Conservation (phyloP, 2,888 invertebrate species). For the Tetragnatha montana region DNA sequence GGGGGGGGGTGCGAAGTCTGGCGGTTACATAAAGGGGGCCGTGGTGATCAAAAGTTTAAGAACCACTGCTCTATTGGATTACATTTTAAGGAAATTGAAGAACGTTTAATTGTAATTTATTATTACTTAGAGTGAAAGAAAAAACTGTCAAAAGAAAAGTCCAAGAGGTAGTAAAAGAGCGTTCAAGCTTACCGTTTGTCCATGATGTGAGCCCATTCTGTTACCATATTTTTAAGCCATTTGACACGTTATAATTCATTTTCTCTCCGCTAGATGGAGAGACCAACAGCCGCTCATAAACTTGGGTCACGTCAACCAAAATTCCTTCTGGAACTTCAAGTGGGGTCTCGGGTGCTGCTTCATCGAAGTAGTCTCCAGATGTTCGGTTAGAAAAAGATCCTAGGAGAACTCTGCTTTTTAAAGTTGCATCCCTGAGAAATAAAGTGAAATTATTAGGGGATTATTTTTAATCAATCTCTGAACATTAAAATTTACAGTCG, state of each 20-base stretch:
- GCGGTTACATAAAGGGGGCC: too few species aligned
- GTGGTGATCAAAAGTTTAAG: too few species aligned
- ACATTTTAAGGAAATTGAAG: too few species aligned
- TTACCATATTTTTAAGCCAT: conserved; percentile 71
- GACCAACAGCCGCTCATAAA: not conserved
- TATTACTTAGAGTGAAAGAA: too few species aligned
- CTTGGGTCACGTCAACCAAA: conserved; percentile 38
- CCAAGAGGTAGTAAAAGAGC: not conserved
- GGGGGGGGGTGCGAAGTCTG: too few species aligned
- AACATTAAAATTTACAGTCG: too few species aligned
- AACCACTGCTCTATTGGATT: too few species aligned
- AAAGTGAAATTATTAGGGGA: not conserved
- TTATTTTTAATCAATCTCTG: too few species aligned
- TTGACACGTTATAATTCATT: conserved; percentile 40
- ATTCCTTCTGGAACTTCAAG: conserved; percentile 31
- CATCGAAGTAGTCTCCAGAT: not conserved
- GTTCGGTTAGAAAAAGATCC: not conserved
- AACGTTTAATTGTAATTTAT: not conserved
- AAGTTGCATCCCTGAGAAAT: conserved; percentile 18
- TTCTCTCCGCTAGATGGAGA: conserved; percentile 40
- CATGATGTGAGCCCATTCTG: conserved; percentile 72
- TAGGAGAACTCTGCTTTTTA: not conserved
- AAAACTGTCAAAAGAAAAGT: not conserved
- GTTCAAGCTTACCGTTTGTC: conserved; percentile 72
- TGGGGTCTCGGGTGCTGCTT: not conserved